Evolutionary conservation across 2,113 vertebrate species (phyloP), one percentile per base, ranked within the genome.

Genomic region (Choloepus hoffmanni): DNA sequence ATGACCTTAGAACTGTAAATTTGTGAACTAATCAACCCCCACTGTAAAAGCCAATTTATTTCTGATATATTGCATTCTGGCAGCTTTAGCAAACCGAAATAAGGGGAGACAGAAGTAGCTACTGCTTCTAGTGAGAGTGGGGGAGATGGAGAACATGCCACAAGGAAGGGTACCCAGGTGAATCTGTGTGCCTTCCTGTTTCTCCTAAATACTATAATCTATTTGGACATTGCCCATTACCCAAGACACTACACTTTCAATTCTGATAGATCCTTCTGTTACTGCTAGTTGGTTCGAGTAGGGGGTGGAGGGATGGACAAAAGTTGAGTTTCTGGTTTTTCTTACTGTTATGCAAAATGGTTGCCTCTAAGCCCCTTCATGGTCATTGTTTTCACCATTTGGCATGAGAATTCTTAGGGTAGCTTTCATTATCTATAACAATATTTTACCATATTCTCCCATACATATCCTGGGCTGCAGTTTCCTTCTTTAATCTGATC

Each of bases 161-260:
- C 53, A 67, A 84, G 28, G n/a, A 83, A 70, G 33, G 26, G 43
- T 36, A 77, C 33, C 19, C 77, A 70, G 50, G 53, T 62, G 28
- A 77, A 83, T 88, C 50, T 89, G 33, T 67, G 92, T 70, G n/a
- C 45, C 70, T 92, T 33, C 40, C 21, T 84, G 70, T 84, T 84
- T 77, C 16, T 95, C 30, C 48, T 88, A 58, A 88, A 76, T 77
- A 45, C 5, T 77, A 1, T 67, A 50, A 55, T 65, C n/a, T 43
- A 43, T 16, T 89, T 95, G 43, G 40, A 33, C 33, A 77, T 88
- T 88, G 68, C 2, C n/a, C 16, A 24, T 62, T 26, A 60, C 70
- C 12, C 70, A 89, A 50, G 15, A 77, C 40, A 84, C 28, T 84
- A 83, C 21, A 74, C 33, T 83, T 88, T 92, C 23, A 50, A 33